Evolutionary conservation across 2,888 invertebrate species (phyloP).

Genomic region (Ophion ventricosus): DNA sequence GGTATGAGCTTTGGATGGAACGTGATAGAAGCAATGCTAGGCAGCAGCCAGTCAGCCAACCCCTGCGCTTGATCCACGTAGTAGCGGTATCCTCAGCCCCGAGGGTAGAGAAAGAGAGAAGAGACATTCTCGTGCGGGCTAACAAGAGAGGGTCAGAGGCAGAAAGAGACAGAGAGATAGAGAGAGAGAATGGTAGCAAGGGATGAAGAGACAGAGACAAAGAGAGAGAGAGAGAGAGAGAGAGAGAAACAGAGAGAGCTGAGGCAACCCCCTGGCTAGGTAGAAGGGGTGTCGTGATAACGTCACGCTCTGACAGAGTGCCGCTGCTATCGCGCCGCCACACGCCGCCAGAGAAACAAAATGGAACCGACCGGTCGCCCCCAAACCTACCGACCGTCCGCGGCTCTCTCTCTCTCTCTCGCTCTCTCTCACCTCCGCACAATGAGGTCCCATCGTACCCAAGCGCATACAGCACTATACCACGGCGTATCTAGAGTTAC

Average conservation of each 20-base stretch:
- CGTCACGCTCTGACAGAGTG: constrained; percentile 85
- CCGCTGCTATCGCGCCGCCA: constrained; percentile 84
- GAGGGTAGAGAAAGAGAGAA: constrained; percentile 65
- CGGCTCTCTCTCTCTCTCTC: constrained; percentile 54
- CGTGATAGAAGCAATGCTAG: constrained; percentile 60
- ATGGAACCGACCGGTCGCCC: constrained; percentile 82
- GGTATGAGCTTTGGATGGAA: constrained; percentile 62
- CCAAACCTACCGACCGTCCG: constrained; percentile 58
- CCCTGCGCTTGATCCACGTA: constrained; percentile 78
- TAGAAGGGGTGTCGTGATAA: constrained; percentile 84
- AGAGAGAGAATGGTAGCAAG: constrained; percentile 62
- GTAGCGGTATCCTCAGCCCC: constrained; percentile 77
- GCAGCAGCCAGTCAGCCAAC: constrained; percentile 76
- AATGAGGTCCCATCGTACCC: constrained; percentile 50
- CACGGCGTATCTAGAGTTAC: constrained; percentile 53
- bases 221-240: constrained; percentile 56
- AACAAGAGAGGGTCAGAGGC: constrained; percentile 1
- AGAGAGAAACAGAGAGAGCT: constrained; percentile 60
- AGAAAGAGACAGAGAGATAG: constrained; percentile 61
- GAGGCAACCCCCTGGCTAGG: constrained; percentile 75
- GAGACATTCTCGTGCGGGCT: constrained; percentile 27
- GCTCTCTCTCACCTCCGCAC: constrained; percentile 31
- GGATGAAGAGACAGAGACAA: constrained; percentile 62
- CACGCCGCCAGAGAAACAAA: constrained; percentile 85
- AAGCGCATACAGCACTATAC: constrained; percentile 42